Percentiles rank a stretch among this genome's conserved stretches.
Conservation (phyloP, 2,888 invertebrate species). For the Drosophila subsilvestris region DNA sequence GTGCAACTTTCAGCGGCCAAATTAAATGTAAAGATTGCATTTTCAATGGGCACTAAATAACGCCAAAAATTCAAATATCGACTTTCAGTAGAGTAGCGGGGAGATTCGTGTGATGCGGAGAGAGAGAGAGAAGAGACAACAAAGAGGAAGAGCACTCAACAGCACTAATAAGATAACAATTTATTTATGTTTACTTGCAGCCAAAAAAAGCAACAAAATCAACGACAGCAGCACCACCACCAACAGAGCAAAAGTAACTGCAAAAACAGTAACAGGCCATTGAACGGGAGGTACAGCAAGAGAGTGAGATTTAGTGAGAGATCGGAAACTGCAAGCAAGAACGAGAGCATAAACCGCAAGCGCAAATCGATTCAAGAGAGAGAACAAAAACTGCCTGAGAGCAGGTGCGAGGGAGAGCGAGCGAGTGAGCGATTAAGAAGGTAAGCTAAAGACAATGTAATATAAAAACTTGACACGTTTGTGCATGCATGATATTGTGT, state of each 20-base stretch:
- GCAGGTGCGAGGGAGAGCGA: neutral
- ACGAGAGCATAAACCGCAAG: neutral
- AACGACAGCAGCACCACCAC: neutral
- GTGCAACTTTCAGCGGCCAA: conserved; percentile 50
- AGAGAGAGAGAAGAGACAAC: neutral
- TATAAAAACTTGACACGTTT: conserved; percentile 10
- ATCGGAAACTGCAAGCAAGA: neutral
- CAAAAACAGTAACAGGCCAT: conserved; percentile 10
- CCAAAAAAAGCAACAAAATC: conserved; percentile 1
- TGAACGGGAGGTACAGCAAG: conserved; percentile 5
- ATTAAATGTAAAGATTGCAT: conserved; percentile 63
- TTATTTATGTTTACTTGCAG: conserved; percentile 47
- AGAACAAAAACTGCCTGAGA: neutral
- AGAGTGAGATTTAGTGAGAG: neutral
- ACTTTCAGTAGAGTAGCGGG: neutral
- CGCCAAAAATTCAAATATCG: conserved; percentile 39
- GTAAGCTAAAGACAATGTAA: conserved; percentile 18
- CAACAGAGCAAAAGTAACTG: conserved; percentile 2
- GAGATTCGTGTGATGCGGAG: neutral
- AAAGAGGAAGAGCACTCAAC: conserved; percentile 15
- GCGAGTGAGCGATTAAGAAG: conserved; percentile 22
- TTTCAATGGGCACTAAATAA: conserved; percentile 23
- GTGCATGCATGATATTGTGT: neutral
- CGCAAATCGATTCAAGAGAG: neutral
- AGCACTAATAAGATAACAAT: conserved; percentile 48